These are phyloP conservation scores for Epinephelus cyanopodus DNA, from an alignment of 2,113 vertebrate genomes.

Conservation along the genomic window DNA sequence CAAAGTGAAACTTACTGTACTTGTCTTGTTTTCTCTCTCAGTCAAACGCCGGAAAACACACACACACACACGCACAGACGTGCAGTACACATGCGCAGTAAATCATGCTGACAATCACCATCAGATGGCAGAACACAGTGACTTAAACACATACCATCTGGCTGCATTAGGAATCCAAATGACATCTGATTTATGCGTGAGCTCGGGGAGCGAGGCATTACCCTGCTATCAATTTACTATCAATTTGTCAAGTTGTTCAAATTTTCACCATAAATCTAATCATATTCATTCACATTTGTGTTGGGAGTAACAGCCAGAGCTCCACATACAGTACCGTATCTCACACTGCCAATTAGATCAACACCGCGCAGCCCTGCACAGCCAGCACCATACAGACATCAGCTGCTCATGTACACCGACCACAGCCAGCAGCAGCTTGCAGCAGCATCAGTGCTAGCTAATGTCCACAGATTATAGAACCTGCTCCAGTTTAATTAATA, in stretches of 20 bases:
- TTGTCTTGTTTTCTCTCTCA: conserved; percentile 25
- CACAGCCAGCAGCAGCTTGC: conserved; percentile 72
- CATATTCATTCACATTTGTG: conserved; percentile 54
- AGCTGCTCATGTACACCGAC: conserved; percentile 49
- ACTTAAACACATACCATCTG: conserved; percentile 76
- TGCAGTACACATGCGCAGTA: conserved; percentile 31
- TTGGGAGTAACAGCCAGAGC: conserved; percentile 39
- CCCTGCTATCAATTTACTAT: conserved; percentile 66
- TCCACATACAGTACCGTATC: conserved; percentile 24
- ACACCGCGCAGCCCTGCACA: conserved; percentile 33
- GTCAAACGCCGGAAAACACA: conserved; percentile 4
- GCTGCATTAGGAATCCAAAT: conserved; percentile 67
- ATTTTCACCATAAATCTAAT: conserved; percentile 64
- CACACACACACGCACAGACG: conserved; percentile 1
- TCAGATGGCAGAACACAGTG: conserved; percentile 58
- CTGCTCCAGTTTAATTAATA: conserved; percentile 75
- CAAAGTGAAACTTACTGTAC: conserved; percentile 46
- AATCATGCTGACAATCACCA: conserved; percentile 47
- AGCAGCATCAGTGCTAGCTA: conserved; percentile 56
- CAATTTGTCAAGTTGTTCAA: conserved; percentile 67
- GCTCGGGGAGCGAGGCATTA: conserved; percentile 58
- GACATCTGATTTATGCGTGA: conserved; percentile 66
- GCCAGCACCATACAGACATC: conserved; percentile 64
- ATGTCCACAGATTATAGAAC: conserved; percentile 68
- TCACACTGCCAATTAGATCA: conserved; percentile 51